phyloP scores from a whole-genome alignment of 2,888 invertebrate genomes.

The Anthrax anthrax region DNA sequence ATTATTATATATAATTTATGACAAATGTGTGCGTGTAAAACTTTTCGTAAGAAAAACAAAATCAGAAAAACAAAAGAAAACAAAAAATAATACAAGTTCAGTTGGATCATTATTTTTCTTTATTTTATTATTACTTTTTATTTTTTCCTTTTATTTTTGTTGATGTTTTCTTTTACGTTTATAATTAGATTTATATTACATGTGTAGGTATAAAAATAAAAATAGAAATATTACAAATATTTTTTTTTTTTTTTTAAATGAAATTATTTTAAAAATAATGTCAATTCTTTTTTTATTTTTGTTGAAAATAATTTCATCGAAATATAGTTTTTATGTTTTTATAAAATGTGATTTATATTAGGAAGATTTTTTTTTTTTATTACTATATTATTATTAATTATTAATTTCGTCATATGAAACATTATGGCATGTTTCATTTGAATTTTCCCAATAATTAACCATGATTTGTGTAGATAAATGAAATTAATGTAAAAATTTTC shows the following conservation, averaged over 20 bases:
- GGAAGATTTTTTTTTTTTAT: slow-evolving; percentile 14
- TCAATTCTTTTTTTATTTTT: neutral
- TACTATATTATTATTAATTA: slow-evolving; percentile 13
- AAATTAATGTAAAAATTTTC: too few species aligned
- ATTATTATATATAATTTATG: neutral
- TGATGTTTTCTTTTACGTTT: neutral
- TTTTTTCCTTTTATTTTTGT: slow-evolving; percentile 5
- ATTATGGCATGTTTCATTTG: too few species aligned
- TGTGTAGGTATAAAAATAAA: neutral
- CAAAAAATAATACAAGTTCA: too few species aligned
- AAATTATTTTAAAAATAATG: slow-evolving; percentile 6
- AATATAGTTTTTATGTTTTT: neutral
- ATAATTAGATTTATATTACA: neutral
- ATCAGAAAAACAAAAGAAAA: neutral
- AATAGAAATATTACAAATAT: neutral
- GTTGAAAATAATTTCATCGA: slow-evolving; percentile 9
- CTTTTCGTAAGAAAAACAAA: neutral
- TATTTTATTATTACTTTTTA: neutral
- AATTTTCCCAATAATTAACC: too few species aligned
- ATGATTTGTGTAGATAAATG: too few species aligned
- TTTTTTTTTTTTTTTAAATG: too few species aligned
- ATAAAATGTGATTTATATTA: slow-evolving; percentile 9
- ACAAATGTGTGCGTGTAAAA: neutral
- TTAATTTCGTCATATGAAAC: too few species aligned
- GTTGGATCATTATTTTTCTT: too few species aligned